phyloP scores from a whole-genome alignment of 2,113 vertebrate species.

The Turnix velox region DNA sequence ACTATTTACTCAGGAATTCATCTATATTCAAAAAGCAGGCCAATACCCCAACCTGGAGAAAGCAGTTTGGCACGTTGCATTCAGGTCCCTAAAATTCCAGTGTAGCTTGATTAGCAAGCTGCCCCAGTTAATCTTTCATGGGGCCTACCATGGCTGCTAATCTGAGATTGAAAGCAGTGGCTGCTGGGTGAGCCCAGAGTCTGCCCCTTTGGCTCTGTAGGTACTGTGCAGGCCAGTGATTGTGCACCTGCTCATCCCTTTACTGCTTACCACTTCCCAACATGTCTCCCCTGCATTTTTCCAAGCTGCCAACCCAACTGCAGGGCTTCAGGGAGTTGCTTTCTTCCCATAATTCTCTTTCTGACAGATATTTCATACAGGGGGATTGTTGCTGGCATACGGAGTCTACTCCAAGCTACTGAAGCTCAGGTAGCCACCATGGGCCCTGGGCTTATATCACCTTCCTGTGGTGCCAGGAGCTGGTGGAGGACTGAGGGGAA shows the following conservation, averaged over 20 bases:
- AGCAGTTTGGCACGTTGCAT: not conserved
- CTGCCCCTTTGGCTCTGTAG: slow-evolving; percentile 35
- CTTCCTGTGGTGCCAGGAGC: not conserved
- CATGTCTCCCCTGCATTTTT: slow-evolving; percentile 17
- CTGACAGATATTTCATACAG: not conserved
- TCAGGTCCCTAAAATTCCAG: slow-evolving; percentile 15
- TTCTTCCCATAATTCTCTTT: not conserved
- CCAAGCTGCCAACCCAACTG: slow-evolving; percentile 37
- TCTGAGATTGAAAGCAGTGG: not conserved
- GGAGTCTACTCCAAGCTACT: not conserved
- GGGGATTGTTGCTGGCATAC: accelerated
- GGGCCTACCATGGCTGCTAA: not conserved
- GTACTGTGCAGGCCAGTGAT: slow-evolving; percentile 19
- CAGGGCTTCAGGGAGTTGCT: not conserved
- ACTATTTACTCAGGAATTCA: not conserved
- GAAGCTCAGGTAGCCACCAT: not conserved
- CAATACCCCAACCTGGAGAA: not conserved
- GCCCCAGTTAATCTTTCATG: slow-evolving; percentile 42
- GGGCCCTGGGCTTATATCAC: not conserved
- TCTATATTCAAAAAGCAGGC: not conserved
- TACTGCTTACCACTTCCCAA: slow-evolving; percentile 20
- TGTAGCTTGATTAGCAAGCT: slow-evolving; percentile 60
- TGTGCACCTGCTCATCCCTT: not conserved
- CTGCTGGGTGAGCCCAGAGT: not conserved
- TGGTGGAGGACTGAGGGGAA: slow-evolving; percentile 38